phyloP scores from a whole-genome alignment of 2,888 invertebrate genomes.

The Nysson spinosus region DNA sequence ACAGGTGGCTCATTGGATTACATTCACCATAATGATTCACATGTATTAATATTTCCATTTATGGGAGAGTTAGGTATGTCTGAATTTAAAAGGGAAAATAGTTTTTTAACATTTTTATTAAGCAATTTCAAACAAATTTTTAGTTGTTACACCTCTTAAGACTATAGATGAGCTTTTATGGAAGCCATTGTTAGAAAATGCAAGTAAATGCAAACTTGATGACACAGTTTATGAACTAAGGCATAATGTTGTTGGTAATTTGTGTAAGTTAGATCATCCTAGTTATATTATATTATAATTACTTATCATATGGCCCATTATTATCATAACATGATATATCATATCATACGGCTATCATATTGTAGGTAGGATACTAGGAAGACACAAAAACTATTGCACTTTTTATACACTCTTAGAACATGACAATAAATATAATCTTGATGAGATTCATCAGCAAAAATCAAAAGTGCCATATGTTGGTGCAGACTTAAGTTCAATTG shows the following conservation, averaged over 20 bases:
- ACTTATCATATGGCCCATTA: no score
- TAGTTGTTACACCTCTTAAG: slow-evolving; percentile 64
- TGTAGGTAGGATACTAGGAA: slow-evolving; percentile 64
- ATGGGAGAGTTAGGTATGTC: slow-evolving; percentile 68
- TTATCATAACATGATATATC: slow-evolving; percentile 2
- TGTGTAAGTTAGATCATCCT: slow-evolving; percentile 50
- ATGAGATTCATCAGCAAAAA: slow-evolving; percentile 53
- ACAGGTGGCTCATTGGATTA: slow-evolving; percentile 69
- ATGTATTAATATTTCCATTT: slow-evolving; percentile 71
- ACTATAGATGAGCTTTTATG: slow-evolving; percentile 59
- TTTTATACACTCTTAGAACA: slow-evolving; percentile 59
- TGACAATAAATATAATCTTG: slow-evolving; percentile 53
- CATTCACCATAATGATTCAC: slow-evolving; percentile 50
- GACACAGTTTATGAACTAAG: slow-evolving; percentile 62
- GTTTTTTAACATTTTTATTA: slow-evolving; percentile 5
- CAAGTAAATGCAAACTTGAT: slow-evolving; percentile 61
- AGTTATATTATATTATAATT: not conserved
- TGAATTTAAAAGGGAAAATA: slow-evolving; percentile 1
- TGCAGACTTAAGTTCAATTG: slow-evolving; percentile 65
- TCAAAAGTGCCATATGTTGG: slow-evolving; percentile 67
- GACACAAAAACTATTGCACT: slow-evolving; percentile 64
- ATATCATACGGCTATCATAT: slow-evolving; percentile 20
- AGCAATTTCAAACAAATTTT: slow-evolving; percentile 27
- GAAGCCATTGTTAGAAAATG: slow-evolving; percentile 64
- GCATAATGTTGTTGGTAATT: slow-evolving; percentile 37